phyloP scores from a whole-genome alignment of 2,888 invertebrate species.

The Deilephila porcellus region DNA sequence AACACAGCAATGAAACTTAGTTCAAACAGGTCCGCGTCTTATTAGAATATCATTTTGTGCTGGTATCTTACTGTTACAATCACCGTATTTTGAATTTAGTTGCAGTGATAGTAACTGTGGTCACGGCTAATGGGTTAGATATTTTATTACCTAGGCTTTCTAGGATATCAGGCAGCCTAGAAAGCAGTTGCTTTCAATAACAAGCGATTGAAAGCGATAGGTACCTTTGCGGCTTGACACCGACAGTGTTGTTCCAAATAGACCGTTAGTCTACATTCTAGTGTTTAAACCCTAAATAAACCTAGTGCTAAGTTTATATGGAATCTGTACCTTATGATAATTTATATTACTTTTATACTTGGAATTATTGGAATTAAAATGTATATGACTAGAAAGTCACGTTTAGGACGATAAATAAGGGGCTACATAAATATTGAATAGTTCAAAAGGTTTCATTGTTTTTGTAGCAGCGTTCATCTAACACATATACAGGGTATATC shows the following conservation, averaged over 20 bases:
- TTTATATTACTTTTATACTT: not conserved
- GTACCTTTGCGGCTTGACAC: constrained; percentile 39
- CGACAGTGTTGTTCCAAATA: not conserved
- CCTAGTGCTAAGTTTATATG: not conserved
- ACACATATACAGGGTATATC: no score
- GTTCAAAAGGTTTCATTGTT: not conserved
- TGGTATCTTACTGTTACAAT: constrained; percentile 7
- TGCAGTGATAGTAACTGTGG: constrained; percentile 47
- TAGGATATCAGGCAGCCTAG: constrained; percentile 60
- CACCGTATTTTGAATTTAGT: constrained; percentile 31
- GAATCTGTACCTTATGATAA: not conserved
- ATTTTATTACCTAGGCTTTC: constrained; percentile 70
- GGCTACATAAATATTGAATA: not conserved
- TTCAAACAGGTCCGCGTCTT: not conserved
- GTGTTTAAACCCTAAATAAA: not conserved
- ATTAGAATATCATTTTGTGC: not conserved
- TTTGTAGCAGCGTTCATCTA: not conserved
- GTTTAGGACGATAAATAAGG: not conserved
- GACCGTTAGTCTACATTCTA: not conserved
- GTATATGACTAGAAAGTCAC: not conserved
- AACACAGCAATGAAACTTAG: not conserved
- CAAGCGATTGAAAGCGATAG: constrained; percentile 45
- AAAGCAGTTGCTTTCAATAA: constrained; percentile 50
- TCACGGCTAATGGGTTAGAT: constrained; percentile 59
- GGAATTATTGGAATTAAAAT: no score